Base-by-base conservation (phyloP, 2,797 vertebrate genomes). In the Gobio occitaniae region DNA sequence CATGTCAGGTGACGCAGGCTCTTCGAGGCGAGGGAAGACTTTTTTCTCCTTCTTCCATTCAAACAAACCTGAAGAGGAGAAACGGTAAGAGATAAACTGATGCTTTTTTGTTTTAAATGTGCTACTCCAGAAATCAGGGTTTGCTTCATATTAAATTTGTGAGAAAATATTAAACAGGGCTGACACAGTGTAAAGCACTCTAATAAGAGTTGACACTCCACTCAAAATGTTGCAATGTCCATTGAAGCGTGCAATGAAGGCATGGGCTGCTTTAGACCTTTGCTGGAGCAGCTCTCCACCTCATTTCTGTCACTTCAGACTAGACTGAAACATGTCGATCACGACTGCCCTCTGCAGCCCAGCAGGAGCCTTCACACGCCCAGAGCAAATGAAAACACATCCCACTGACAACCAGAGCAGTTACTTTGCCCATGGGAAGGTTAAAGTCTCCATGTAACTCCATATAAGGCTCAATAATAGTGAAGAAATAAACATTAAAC, bases 1-100 rank as follows among this genome's bases (percentile, higher is more conserved):
- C 87, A 87, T 88, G 59, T 96, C 95, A 80, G 89, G 91, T 54
- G 92, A 93, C 71, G 75, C 88, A 2, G 91, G 65, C 78, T 94
- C 95, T 88, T 96, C 95, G 66, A 94, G 93, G 78, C 91, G 93
- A 80, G 95, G 85, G 80, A 92, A 95, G 84, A 92, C 92, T 84
- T 66, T 94, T 65, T 68, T 92, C 84, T 96, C 95, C 90, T 95
- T 94, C 94, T 95, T 94, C 94, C 95, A 95, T 68, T 95, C 95
- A 88, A 95, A 95, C 72, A 96, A 86, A 78, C 94, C 95, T 96
- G 36, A 80, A 52, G 56, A 81, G 10, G 5, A 75, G 52, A 86
- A 66, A 72, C 13, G 1, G 16, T 44, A 38, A 83, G 3, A 25
- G 2, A 65, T 48, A 32, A 48, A 65, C 16, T 1, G 10, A 50